These are phyloP conservation scores for Drosophila flavopinicola DNA, from an alignment of 2,888 invertebrate genomes.

Conservation along the genomic window DNA sequence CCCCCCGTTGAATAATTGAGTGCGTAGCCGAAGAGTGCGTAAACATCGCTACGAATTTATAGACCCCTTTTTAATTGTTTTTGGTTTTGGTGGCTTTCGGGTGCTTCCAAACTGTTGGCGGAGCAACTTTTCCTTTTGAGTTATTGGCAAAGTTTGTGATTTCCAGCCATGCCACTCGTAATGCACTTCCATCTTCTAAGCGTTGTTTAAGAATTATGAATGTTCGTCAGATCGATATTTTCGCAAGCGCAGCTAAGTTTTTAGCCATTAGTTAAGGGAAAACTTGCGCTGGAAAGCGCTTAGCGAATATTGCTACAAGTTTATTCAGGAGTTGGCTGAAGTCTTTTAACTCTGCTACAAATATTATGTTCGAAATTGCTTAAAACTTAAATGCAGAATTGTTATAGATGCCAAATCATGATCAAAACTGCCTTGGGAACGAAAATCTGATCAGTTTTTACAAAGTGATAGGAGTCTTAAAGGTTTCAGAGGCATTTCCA, in stretches of 20 bases:
- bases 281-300: neutral
- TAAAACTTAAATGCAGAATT: too few species aligned
- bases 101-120: neutral
- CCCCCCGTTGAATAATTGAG: conserved; percentile 41
- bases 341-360: too few species aligned
- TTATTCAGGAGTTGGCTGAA: too few species aligned
- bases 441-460: too few species aligned
- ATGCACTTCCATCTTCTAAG: conserved; percentile 20
- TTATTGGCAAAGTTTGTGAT: conserved; percentile 52
- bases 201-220: neutral
- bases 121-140: conserved; percentile 23
- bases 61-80: conserved; percentile 1
- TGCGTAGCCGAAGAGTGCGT: neutral
- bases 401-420: too few species aligned
- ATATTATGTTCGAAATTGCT: too few species aligned
- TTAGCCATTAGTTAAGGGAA: neutral
- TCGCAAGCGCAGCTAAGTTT: neutral
- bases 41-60: conserved; percentile 4
- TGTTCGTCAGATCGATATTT: neutral
- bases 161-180: conserved; percentile 22
- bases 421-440: too few species aligned
- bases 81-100: neutral
- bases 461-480: too few species aligned
- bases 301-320: too few species aligned
- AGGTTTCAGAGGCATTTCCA: too few species aligned